These are phyloP conservation scores for Dolichallabes microphthalmus DNA, from an alignment of 2,113 vertebrate genomes.

Conservation along the genomic window DNA sequence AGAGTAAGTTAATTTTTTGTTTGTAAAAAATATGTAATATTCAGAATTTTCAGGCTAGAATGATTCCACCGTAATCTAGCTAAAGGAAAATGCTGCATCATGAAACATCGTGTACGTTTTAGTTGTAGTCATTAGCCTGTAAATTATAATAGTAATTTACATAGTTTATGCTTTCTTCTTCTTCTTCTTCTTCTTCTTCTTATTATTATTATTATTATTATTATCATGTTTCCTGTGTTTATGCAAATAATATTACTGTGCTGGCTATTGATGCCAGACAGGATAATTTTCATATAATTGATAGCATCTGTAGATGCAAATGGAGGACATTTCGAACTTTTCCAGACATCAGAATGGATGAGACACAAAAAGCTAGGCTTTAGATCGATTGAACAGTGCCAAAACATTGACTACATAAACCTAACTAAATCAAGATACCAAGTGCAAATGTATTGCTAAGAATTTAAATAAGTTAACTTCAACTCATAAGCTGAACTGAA, in stretches of 20 bases:
- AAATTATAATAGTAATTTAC: background rate
- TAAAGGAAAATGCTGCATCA: background rate
- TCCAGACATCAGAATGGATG: background rate
- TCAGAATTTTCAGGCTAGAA: background rate
- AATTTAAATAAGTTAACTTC: background rate
- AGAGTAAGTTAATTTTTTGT: constrained; percentile 33
- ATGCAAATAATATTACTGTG: constrained; percentile 3
- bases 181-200: background rate
- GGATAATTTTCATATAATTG: constrained; percentile 1
- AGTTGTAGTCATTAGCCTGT: background rate
- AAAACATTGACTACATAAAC: background rate
- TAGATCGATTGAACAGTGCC: background rate
- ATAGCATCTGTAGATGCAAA: background rate
- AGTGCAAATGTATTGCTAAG: background rate
- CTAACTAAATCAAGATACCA: background rate
- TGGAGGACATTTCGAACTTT: background rate
- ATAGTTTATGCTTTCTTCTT: background rate
- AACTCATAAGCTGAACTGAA: background rate
- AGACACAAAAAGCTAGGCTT: background rate
- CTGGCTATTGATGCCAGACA: background rate
- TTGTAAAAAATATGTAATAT: background rate
- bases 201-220: background rate
- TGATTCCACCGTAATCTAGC: background rate
- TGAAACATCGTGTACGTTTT: no score
- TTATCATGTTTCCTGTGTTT: background rate